Evolutionary conservation across 2,113 vertebrate species (phyloP), one percentile per base, ranked within the genome.

Genomic region (Nematolebias whitei): DNA sequence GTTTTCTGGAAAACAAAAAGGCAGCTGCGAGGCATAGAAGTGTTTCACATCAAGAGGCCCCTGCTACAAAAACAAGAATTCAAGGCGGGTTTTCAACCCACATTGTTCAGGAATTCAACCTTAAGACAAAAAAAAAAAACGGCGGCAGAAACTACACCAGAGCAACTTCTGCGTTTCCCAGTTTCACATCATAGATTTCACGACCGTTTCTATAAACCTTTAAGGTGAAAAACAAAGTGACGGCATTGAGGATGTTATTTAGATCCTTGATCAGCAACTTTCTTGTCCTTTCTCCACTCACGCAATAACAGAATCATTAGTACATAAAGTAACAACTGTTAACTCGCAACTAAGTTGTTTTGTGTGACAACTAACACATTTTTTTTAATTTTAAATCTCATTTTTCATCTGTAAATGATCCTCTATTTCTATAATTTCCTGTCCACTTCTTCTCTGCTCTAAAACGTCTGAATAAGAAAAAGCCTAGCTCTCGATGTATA

Each of bases 301-400:
- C 32, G 10, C 20, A 49, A 12, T 45, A 8, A 19, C 39, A 49
- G 63, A 2, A 54, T 39, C 19, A n/a, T 51, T 57, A 47, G 9
- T 16, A 23, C 54, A 38, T 47, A 52, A 58, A 56, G 63, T 43
- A 24, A 55, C 15, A 55, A 59, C 14, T 32, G 12, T 39, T 40
- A 64, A 59, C 51, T 78, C 61, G 51, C 52, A 62, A 7, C 65
- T n/a, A n/a, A n/a, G n/a, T n/a, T 48, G 35, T 68, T 73, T 41
- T 68, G 22, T 63, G 64, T 53, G 39, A 41, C 39, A 54, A 63
- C 78, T 80, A 79, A 76, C 64, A 49, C 77, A 58, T 45, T 70
- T 68, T 67, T 68, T 55, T 49, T 51, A 56, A n/a, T 26, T 50
- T 51, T 18, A 32, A 56, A 50, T 57, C 40, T 40, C 22, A 48